phyloP scores from a whole-genome alignment of 2,888 invertebrate genomes.

The Cylloceria caligata region DNA sequence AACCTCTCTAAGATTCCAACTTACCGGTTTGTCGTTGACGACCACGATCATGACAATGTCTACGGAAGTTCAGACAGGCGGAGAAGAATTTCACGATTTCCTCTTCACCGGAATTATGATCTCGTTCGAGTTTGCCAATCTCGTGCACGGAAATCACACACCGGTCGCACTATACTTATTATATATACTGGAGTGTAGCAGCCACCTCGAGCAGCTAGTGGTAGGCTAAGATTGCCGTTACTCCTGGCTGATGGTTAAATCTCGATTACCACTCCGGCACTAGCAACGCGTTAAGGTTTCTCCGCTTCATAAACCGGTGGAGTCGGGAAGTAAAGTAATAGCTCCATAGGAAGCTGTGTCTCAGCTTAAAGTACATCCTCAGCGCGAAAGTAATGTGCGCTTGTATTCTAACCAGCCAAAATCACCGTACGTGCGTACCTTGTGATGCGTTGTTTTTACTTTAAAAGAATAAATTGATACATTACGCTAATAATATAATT shows the following conservation, averaged over 20 bases:
- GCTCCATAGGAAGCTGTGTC: not conserved
- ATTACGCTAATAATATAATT: not conserved
- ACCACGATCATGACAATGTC: slow-evolving; percentile 10
- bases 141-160: slow-evolving; percentile 48
- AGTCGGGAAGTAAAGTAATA: not conserved
- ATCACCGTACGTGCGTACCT: not conserved
- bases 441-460: not conserved
- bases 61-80: not conserved
- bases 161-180: slow-evolving; percentile 1
- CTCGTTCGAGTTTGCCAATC: slow-evolving; percentile 49
- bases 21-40: slow-evolving; percentile 41
- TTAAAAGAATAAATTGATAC: not conserved
- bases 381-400: slow-evolving; percentile 20
- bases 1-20: slow-evolving; percentile 7
- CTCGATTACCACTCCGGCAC: slow-evolving; percentile 44
- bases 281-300: slow-evolving; percentile 36
- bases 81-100: slow-evolving; percentile 37
- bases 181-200: not conserved
- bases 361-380: slow-evolving; percentile 26
- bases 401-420: slow-evolving; percentile 1
- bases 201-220: not conserved
- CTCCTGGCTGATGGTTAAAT: slow-evolving; percentile 23
- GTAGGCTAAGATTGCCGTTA: slow-evolving; percentile 12
- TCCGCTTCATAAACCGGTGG: not conserved
- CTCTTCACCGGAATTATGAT: slow-evolving; percentile 28